These are phyloP conservation scores for Camelus bactrianus DNA, from an alignment of 2,113 vertebrate genomes.

Conservation along the genomic window DNA sequence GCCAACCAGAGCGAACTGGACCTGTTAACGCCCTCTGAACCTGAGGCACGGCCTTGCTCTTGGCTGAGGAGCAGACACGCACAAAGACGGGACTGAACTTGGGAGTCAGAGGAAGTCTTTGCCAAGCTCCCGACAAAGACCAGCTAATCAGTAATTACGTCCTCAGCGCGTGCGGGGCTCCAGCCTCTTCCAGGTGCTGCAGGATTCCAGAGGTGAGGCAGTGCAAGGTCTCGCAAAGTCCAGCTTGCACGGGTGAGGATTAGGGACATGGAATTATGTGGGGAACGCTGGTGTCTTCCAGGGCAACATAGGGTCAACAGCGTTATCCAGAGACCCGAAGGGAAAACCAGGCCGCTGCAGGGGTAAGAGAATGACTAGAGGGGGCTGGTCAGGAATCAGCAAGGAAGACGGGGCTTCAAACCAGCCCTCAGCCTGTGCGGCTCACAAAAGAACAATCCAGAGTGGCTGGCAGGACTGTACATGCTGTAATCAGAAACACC, in stretches of 20 bases:
- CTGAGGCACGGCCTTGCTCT: not conserved
- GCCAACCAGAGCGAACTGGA: constrained; percentile 61
- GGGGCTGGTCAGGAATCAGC: not conserved
- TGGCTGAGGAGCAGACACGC: not conserved
- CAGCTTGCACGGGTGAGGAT: not conserved
- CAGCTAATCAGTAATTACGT: not conserved
- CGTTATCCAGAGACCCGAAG: not conserved
- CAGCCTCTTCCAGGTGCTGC: not conserved
- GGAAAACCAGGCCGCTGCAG: not conserved
- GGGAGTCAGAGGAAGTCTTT: constrained; percentile 13
- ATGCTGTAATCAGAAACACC: not conserved
- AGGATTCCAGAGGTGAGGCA: not conserved
- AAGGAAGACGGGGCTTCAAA: not conserved
- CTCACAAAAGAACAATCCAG: not conserved
- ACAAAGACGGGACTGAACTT: not conserved
- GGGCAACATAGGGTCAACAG: not conserved
- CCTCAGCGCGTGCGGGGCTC: not conserved
- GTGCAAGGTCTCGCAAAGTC: not conserved
- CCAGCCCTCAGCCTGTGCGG: not conserved
- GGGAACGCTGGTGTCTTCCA: not conserved
- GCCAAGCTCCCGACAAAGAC: not conserved
- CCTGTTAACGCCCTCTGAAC: constrained; percentile 19
- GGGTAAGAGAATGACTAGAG: not conserved
- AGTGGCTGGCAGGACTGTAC: not conserved
- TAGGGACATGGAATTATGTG: too few relatives aligned